phyloP scores from a whole-genome alignment of 37 sponge, comb jelly and placozoan species.

The Diacarnus erythraeanus region DNA sequence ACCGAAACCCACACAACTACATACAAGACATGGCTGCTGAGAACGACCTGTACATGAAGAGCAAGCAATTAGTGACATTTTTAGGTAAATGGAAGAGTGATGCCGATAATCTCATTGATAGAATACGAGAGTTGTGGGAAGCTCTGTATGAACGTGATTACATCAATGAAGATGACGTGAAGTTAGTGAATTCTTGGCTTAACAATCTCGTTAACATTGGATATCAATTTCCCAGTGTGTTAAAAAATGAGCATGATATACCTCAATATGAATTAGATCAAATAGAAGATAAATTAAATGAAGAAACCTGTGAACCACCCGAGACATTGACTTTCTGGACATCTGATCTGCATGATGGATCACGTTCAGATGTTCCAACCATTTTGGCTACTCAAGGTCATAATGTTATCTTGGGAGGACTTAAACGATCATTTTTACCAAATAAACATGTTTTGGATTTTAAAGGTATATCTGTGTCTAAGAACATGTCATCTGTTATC shows the following conservation, averaged over 20 bases:
- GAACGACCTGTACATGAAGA: constrained; percentile 48
- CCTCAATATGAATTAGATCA: background rate
- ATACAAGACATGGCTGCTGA: constrained; percentile 44
- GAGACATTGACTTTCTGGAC: constrained; percentile 43
- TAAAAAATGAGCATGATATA: background rate
- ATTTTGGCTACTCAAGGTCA: constrained; percentile 25
- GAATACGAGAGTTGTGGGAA: constrained; percentile 34
- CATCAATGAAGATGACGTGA: constrained; percentile 36
- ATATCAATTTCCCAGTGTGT: constrained; percentile 26
- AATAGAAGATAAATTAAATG: background rate
- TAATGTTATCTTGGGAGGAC: constrained; percentile 27
- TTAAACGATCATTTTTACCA: background rate
- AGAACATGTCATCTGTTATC: constrained; percentile 12
- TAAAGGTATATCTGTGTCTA: constrained; percentile 21
- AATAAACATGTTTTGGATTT: constrained; percentile 21
- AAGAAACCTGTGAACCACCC: background rate
- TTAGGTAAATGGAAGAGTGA: constrained; percentile 38
- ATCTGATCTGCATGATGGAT: constrained; percentile 34
- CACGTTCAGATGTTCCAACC: constrained; percentile 36
- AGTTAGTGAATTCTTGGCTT: constrained; percentile 41
- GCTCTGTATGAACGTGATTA: constrained; percentile 47
- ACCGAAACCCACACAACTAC: constrained; percentile 46
- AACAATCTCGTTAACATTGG: constrained; percentile 19
- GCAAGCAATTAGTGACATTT: constrained; percentile 38
- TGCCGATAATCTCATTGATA: constrained; percentile 28